Conservation (phyloP, 1,140 invertebrate genomes). For the Cataglyphis hispanica region DNA sequence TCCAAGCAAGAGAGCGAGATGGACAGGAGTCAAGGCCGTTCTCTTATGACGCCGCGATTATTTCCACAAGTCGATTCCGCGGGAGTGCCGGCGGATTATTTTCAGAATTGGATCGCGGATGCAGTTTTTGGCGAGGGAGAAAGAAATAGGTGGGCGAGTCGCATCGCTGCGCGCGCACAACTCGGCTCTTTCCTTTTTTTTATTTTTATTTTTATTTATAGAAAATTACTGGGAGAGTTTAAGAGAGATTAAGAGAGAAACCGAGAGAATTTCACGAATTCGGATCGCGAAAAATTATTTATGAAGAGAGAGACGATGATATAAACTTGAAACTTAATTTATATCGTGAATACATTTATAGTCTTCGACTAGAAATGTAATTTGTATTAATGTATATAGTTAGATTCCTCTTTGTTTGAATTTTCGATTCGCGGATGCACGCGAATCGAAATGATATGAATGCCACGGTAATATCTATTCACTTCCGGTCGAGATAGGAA, state of each 20-base stretch:
- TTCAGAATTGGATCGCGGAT: slow-evolving; percentile 31
- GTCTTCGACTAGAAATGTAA: background rate
- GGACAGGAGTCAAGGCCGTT: slow-evolving; percentile 23
- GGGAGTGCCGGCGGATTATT: slow-evolving; percentile 25
- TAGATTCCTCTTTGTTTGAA: background rate
- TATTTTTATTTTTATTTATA: slow-evolving; percentile 12
- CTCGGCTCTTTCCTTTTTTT: background rate
- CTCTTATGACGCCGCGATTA: background rate
- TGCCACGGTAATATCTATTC: background rate
- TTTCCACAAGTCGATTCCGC: slow-evolving; percentile 2
- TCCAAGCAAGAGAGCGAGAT: background rate
- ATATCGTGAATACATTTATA: background rate
- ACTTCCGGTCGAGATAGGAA: background rate
- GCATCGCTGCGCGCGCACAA: background rate
- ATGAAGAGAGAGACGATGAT: too few species aligned
- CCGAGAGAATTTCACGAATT: background rate
- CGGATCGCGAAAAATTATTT: background rate
- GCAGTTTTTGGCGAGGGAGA: background rate
- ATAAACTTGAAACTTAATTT: too few species aligned
- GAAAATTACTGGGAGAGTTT: slow-evolving; percentile 45
- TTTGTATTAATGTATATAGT: background rate
- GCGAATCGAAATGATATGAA: background rate
- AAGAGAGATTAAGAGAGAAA: slow-evolving; percentile 40
- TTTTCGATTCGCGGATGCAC: background rate
- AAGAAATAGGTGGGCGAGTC: background rate